These are phyloP conservation scores for Lucilia cuprina DNA, from an alignment of 1,140 invertebrate genomes.

Conservation along the genomic window DNA sequence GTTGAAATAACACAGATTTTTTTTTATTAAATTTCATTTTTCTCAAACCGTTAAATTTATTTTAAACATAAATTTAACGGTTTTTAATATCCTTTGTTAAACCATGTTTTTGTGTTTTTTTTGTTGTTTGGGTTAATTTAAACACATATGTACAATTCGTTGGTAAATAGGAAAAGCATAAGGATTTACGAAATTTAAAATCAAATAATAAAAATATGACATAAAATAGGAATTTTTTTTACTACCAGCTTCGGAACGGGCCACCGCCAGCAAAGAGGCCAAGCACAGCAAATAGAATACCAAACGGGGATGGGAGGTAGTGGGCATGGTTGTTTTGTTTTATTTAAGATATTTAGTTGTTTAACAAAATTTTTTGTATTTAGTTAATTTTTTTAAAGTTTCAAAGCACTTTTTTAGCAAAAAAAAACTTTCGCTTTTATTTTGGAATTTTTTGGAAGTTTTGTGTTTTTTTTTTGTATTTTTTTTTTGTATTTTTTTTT, in stretches of 20 bases:
- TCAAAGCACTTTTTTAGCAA: too few species aligned
- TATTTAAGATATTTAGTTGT: not conserved
- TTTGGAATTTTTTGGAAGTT: not conserved
- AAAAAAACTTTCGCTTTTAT: not conserved
- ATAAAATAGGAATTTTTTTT: conserved; percentile 57
- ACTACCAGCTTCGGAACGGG: conserved; percentile 55
- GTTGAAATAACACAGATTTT: not conserved
- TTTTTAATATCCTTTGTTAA: too few species aligned
- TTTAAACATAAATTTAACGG: not conserved
- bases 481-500: not conserved
- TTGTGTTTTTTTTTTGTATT: not conserved
- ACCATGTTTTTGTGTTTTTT: too few species aligned
- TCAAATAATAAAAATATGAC: conserved; percentile 59
- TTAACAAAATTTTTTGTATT: not conserved
- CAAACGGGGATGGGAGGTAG: conserved; percentile 52
- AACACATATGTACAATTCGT: conserved; percentile 54
- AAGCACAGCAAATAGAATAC: conserved; percentile 57
- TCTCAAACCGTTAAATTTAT: not conserved
- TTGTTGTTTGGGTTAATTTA: conserved; percentile 42
- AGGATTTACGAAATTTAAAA: conserved; percentile 59
- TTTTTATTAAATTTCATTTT: not conserved
- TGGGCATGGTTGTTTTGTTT: conserved; percentile 47
- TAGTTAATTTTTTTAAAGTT: not conserved
- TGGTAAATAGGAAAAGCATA: conserved; percentile 59
- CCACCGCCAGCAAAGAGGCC: conserved; percentile 55